Percentiles rank a stretch among this genome's conserved stretches.
Evolutionary conservation across 1,140 invertebrate genomes (phyloP).

Genomic region (Antheraea pernyi): DNA sequence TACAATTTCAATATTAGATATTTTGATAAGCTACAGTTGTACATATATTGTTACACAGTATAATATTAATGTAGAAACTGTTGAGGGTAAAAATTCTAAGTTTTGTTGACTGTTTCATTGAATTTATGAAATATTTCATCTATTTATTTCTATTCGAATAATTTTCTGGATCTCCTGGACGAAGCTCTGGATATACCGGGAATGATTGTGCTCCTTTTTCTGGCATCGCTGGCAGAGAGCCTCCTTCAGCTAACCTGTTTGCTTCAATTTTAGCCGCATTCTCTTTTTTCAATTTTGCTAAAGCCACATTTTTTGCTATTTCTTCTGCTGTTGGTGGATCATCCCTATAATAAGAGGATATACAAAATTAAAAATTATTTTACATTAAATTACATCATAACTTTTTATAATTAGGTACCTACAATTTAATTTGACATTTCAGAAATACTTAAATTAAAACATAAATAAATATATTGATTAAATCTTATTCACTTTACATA

Average conservation of each 20-base stretch:
- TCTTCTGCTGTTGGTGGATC: slow-evolving; percentile 87
- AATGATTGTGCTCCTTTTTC: slow-evolving; percentile 51
- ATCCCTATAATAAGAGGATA: slow-evolving; percentile 51
- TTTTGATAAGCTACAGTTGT: no score
- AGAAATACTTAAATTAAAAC: no score
- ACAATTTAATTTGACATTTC: no score
- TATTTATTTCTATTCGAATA: slow-evolving; percentile 5
- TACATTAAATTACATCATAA: no score
- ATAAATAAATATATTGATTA: no score
- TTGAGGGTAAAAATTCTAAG: no score
- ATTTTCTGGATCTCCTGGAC: slow-evolving; percentile 31
- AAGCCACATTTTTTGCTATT: slow-evolving; percentile 83
- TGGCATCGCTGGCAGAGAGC: slow-evolving; percentile 44
- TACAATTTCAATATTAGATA: no score
- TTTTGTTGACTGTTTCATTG: background rate
- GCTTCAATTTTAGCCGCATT: slow-evolving; percentile 86
- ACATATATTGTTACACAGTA: no score
- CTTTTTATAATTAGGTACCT: no score
- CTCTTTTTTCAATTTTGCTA: slow-evolving; percentile 85
- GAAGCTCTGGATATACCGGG: slow-evolving; percentile 51
- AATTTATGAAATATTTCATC: background rate
- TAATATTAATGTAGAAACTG: no score
- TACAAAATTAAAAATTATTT: slow-evolving; percentile 18
- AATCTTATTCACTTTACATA: no score
- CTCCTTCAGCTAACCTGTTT: slow-evolving; percentile 54